These are phyloP conservation scores for Xerus inauris DNA, from an alignment of 2,113 vertebrate species.

Conservation along the genomic window DNA sequence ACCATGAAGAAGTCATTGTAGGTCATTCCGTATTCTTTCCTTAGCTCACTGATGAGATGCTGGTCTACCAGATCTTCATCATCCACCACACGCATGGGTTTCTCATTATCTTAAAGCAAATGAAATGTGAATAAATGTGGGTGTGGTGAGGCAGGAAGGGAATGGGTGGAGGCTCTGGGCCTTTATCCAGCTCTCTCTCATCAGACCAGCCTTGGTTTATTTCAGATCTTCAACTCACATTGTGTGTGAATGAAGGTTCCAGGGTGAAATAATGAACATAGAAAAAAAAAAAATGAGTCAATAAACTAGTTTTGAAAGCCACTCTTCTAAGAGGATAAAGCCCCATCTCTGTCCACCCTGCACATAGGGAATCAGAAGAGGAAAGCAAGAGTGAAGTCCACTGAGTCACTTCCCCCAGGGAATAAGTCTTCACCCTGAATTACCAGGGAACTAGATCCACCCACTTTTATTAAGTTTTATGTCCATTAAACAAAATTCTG, in stretches of 20 bases:
- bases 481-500: not conserved
- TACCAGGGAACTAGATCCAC: not conserved
- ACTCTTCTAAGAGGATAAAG: not conserved
- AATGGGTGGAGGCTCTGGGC: not conserved
- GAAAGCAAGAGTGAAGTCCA: not conserved
- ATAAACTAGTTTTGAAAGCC: conserved; percentile 42
- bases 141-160: not conserved
- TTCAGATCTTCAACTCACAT: not conserved
- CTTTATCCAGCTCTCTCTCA: not conserved
- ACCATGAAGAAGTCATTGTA: conserved; percentile 98
- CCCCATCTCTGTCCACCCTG: not conserved
- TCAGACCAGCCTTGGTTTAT: not conserved
- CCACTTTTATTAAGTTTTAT: not conserved
- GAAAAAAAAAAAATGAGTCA: not conserved
- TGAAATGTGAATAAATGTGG: conserved; percentile 66
- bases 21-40: conserved; percentile 96
- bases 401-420: not conserved
- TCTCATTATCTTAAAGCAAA: conserved; percentile 93
- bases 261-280: not conserved
- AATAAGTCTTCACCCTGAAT: not conserved
- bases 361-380: not conserved
- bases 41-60: conserved; percentile 94
- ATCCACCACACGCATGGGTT: conserved; percentile 94
- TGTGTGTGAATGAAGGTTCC: not conserved
- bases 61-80: conserved; percentile 96